These are phyloP conservation scores for Macrotus californicus DNA, from an alignment of 2,113 vertebrate genomes.

Conservation along the genomic window DNA sequence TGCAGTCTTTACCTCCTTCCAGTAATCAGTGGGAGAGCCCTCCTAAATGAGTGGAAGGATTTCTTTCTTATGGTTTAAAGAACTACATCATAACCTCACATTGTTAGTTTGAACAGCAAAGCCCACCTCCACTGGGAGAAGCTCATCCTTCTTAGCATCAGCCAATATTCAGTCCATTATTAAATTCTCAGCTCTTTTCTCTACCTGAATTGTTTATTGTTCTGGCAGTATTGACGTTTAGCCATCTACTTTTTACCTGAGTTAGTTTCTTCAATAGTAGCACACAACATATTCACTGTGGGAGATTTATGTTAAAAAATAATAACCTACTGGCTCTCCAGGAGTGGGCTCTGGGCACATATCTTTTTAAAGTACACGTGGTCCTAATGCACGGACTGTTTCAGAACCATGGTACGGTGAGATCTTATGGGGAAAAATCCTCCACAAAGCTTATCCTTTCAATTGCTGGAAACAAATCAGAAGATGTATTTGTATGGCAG, in stretches of 20 bases:
- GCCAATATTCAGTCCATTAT: neutral
- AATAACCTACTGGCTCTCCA: neutral
- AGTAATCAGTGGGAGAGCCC: rapidly evolving
- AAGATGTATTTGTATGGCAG: neutral
- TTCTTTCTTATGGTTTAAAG: neutral
- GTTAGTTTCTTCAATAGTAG: neutral
- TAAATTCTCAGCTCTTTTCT: neutral
- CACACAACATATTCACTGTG: neutral
- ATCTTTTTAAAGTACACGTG: neutral
- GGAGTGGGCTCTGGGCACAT: neutral
- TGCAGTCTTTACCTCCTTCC: neutral
- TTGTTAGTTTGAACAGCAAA: neutral
- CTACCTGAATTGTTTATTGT: neutral
- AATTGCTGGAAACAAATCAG: neutral
- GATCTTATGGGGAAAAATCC: neutral
- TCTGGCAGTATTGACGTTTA: neutral
- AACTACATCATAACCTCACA: neutral
- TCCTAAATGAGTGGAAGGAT: neutral
- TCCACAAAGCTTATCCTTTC: neutral
- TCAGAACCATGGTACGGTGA: no score
- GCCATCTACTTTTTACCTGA: neutral
- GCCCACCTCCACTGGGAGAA: neutral
- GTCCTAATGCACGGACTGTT: neutral
- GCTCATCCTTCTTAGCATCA: neutral
- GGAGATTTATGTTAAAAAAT: neutral